These are phyloP conservation scores for Melanotaenia nigrans DNA, from an alignment of 2,797 vertebrate species.

Conservation along the genomic window DNA sequence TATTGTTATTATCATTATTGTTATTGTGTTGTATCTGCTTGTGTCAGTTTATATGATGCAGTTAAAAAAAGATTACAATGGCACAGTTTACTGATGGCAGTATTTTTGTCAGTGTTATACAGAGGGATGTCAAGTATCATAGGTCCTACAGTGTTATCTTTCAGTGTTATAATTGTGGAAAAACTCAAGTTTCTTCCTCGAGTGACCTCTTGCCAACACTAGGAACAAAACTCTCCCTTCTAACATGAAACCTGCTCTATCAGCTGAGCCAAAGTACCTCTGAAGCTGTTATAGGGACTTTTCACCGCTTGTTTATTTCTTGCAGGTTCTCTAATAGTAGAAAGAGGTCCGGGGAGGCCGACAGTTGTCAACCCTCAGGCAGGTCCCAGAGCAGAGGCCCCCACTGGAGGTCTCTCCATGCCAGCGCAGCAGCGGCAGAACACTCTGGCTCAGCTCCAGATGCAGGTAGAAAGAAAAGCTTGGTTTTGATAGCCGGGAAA, in stretches of 20 bases:
- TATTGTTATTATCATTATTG: too few species aligned
- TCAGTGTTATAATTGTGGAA: not conserved
- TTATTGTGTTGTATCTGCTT: too few species aligned
- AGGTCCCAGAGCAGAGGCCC: conserved; percentile 72
- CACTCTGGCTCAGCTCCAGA: conserved; percentile 85
- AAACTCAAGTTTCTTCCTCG: too few species aligned
- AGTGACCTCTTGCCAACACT: too few species aligned
- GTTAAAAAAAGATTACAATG: too few species aligned
- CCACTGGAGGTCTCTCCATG: conserved; percentile 50
- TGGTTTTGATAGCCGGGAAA: not conserved
- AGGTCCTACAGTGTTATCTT: not conserved
- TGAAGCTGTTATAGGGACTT: not conserved
- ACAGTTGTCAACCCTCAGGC: conserved; percentile 67
- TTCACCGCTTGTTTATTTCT: not conserved
- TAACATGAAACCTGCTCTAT: too few species aligned
- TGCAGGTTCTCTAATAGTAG: conserved; percentile 82
- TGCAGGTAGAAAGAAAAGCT: conserved; percentile 76
- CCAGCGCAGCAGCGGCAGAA: conserved; percentile 82
- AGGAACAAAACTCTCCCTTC: too few species aligned
- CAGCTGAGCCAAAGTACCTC: too few species aligned
- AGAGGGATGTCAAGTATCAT: too few species aligned
- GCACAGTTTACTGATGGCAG: too few species aligned
- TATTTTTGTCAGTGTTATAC: too few species aligned
- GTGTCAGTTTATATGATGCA: too few species aligned
- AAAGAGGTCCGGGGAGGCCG: conserved; percentile 74